Percentiles rank a stretch among this genome's conserved stretches.
Conservation (phyloP, 1,140 invertebrate species). For the Ladona fulva region DNA sequence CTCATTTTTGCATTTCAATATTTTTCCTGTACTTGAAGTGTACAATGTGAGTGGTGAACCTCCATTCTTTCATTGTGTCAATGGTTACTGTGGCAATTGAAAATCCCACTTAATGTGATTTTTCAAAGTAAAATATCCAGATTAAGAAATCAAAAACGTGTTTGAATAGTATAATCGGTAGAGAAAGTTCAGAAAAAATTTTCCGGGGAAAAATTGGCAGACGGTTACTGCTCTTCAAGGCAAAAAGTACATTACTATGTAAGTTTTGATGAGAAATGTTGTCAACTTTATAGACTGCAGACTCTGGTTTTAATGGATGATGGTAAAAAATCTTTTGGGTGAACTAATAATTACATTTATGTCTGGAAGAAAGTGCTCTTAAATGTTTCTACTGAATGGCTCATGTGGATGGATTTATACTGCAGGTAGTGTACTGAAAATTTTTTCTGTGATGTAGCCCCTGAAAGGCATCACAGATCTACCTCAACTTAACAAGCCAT, state of each 20-base stretch:
- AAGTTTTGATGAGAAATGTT: background rate
- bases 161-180: background rate
- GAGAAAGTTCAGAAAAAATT: background rate
- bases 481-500: background rate
- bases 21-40: conserved; percentile 9
- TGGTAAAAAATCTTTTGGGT: background rate
- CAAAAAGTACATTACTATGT: background rate
- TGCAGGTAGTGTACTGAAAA: conserved; percentile 5
- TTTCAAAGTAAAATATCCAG: background rate
- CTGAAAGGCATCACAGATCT: background rate
- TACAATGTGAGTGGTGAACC: background rate
- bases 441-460: background rate
- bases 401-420: background rate
- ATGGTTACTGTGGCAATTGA: background rate
- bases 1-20: conserved; percentile 7
- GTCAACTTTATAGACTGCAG: background rate
- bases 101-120: background rate
- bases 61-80: background rate
- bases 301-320: background rate
- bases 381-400: background rate
- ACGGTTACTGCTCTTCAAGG: background rate
- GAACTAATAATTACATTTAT: background rate
- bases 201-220: background rate
- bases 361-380: background rate
- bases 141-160: background rate